Conservation (phyloP, 2,113 vertebrate genomes). For the Dicerorhinus sumatrensis region DNA sequence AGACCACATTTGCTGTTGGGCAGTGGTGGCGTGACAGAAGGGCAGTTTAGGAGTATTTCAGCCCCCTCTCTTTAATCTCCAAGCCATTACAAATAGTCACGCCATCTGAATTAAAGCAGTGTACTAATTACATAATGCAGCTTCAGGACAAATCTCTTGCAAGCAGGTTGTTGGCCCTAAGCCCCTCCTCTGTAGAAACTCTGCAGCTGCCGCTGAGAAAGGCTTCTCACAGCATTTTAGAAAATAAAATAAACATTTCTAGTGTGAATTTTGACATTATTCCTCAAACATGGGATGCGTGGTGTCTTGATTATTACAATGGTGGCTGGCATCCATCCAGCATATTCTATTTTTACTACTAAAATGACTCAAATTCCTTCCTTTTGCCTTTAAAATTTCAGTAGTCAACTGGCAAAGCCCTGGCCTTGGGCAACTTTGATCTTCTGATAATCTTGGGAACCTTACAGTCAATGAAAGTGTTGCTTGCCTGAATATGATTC, state of each 20-base stretch:
- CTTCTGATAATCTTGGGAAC: constrained; percentile 34
- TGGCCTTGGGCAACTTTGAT: constrained; percentile 42
- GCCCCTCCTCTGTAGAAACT: not conserved
- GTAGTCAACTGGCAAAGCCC: not conserved
- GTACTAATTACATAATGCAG: not conserved
- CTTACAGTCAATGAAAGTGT: constrained; percentile 51
- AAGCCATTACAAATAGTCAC: not conserved
- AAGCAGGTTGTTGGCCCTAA: not conserved
- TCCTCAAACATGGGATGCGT: constrained; percentile 6
- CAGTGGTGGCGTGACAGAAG: not conserved
- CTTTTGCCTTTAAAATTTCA: constrained; percentile 61
- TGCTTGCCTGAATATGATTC: not conserved
- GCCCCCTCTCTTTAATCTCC: not conserved
- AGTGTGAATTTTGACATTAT: constrained; percentile 37
- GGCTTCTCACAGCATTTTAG: not conserved
- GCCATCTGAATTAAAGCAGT: not conserved
- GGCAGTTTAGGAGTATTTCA: not conserved
- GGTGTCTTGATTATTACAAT: constrained; percentile 50
- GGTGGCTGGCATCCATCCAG: constrained; percentile 23
- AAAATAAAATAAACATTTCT: constrained; percentile 1
- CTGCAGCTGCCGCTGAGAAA: not conserved
- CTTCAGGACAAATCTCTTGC: constrained; percentile 24
- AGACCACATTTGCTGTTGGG: not conserved
- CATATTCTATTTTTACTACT: constrained; percentile 59
- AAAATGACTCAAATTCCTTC: constrained; percentile 73